Conservation (phyloP, 2,113 vertebrate genomes). For the Dipodomys merriami region DNA sequence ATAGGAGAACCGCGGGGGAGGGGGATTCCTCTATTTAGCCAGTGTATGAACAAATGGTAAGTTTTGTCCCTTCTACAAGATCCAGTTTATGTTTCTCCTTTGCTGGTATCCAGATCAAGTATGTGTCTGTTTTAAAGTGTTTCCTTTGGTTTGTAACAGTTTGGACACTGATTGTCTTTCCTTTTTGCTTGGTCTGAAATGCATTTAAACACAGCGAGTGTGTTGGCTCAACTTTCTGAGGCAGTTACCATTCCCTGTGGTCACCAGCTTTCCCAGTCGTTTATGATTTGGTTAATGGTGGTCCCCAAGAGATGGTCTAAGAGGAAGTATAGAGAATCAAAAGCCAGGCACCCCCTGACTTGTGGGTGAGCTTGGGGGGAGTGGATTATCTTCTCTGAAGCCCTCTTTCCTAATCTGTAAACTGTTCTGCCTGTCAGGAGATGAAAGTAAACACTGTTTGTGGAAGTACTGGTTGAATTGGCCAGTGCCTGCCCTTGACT, state of each 20-base stretch:
- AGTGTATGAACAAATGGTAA: not conserved
- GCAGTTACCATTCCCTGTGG: not conserved
- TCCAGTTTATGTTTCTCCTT: too few species aligned
- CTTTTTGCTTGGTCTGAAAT: not conserved
- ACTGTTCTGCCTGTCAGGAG: not conserved
- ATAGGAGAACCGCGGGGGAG: not conserved
- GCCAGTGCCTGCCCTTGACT: not conserved
- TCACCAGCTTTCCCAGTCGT: not conserved
- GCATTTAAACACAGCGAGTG: not conserved
- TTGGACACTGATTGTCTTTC: not conserved
- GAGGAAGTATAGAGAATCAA: not conserved
- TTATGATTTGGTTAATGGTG: not conserved
- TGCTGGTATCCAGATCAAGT: not conserved
- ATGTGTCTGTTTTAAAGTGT: not conserved
- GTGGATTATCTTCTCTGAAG: too few species aligned
- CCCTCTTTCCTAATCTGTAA: not conserved
- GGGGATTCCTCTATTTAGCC: rapidly evolving
- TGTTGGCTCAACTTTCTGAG: not conserved
- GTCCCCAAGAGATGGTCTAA: not conserved
- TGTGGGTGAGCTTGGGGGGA: not conserved
- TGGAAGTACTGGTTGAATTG: not conserved
- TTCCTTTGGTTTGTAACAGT: not conserved
- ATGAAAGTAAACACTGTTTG: not conserved
- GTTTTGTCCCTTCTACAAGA: not conserved
- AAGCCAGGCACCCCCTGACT: not conserved